Evolutionary conservation across 2,113 vertebrate genomes (phyloP).

Genomic region (Neoarius graeffei): DNA sequence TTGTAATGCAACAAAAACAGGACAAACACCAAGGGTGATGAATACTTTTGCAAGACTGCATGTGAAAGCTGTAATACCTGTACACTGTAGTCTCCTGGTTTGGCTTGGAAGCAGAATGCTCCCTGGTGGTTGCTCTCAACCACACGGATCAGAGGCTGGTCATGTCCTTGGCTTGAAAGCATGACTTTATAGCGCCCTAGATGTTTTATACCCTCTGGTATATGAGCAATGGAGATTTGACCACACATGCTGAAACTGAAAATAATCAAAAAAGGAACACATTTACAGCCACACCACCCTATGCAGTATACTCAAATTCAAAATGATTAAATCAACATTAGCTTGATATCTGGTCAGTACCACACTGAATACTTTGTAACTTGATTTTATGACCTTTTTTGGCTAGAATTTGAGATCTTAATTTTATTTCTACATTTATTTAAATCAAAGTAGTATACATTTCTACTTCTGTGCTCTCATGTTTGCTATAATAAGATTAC

Average conservation of each 20-base stretch:
- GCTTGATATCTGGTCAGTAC: background rate
- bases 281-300: background rate
- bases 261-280: background rate
- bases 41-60: background rate
- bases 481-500: background rate
- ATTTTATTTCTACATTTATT: background rate
- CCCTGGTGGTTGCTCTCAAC: slow-evolving; percentile 86
- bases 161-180: slow-evolving; percentile 80
- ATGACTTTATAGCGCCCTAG: slow-evolving; percentile 88
- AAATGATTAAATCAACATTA: background rate
- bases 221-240: slow-evolving; percentile 79
- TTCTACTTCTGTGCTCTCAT: background rate
- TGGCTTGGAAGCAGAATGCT: slow-evolving; percentile 92
- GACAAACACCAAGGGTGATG: too few species aligned
- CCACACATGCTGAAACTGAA: slow-evolving; percentile 94
- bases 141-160: slow-evolving; percentile 73
- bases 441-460: background rate
- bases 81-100: slow-evolving; percentile 84
- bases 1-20: too few species aligned
- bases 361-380: background rate
- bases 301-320: background rate
- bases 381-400: background rate
- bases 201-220: slow-evolving; percentile 89
- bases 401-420: background rate
- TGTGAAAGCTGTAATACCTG: slow-evolving; percentile 71